Evolutionary conservation across 2,113 vertebrate genomes (phyloP).

Genomic region (Platysternon megacephalum): DNA sequence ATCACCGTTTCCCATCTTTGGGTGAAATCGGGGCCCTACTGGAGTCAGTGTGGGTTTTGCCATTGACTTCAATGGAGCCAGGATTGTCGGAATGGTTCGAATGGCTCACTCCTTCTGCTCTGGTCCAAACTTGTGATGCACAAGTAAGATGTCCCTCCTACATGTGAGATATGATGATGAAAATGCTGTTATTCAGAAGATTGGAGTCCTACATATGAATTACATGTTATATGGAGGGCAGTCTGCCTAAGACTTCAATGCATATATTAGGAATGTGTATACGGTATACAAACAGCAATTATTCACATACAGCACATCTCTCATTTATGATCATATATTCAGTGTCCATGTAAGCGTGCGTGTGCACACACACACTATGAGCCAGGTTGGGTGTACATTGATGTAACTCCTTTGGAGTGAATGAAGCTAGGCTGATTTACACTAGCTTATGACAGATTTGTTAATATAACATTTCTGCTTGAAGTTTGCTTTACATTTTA

Average conservation of each 20-base stretch:
- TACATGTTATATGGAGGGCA: neutral
- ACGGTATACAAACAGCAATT: neutral
- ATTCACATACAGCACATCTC: neutral
- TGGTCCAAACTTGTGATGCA: neutral
- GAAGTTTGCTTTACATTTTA: neutral
- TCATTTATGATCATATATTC: neutral
- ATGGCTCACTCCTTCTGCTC: neutral
- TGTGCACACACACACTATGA: neutral
- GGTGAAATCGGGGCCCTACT: neutral
- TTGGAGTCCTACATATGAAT: accelerated
- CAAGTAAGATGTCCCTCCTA: neutral
- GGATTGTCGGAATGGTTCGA: neutral
- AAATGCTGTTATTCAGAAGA: neutral
- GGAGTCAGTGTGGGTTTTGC: neutral
- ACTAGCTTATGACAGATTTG: neutral
- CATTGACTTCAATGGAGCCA: neutral
- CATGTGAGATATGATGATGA: neutral
- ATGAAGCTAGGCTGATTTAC: neutral
- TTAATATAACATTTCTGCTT: neutral
- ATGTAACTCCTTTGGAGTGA: neutral
- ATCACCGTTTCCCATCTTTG: neutral
- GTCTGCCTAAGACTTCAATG: neutral
- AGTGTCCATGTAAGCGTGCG: accelerated
- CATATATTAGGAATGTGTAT: neutral
- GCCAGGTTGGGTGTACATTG: neutral